phyloP scores from a whole-genome alignment of 2,113 vertebrate species.

The Cryptomyrus ogoouensis region DNA sequence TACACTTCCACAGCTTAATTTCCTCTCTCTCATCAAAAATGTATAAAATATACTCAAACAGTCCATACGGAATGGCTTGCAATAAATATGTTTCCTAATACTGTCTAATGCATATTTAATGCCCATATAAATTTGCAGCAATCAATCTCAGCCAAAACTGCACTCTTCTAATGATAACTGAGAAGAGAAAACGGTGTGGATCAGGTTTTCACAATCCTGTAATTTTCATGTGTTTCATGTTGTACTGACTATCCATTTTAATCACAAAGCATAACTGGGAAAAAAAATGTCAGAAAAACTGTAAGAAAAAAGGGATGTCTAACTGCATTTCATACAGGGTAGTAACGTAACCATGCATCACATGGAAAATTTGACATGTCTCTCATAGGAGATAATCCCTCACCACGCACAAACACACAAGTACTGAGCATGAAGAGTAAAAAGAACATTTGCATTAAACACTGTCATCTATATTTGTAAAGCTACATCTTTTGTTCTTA shows the following conservation, averaged over 20 bases:
- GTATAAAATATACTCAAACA: constrained; percentile 31
- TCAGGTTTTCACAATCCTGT: constrained; percentile 21
- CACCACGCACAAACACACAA: not conserved
- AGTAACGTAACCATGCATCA: not conserved
- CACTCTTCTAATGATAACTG: constrained; percentile 28
- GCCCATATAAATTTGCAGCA: constrained; percentile 45
- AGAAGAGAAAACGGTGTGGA: constrained; percentile 29
- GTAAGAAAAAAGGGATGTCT: not conserved
- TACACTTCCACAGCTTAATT: constrained; percentile 24
- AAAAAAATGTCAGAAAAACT: not conserved
- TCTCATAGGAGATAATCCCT: not conserved
- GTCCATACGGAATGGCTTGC: constrained; percentile 34
- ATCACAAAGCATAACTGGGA: constrained; percentile 7
- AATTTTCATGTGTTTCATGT: constrained; percentile 34
- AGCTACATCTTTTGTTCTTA: not conserved
- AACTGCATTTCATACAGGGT: not conserved
- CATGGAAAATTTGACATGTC: not conserved
- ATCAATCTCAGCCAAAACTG: constrained; percentile 38
- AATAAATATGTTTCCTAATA: constrained; percentile 43
- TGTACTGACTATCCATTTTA: constrained; percentile 22
- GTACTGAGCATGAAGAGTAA: not conserved
- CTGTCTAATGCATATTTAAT: constrained; percentile 55
- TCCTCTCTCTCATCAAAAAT: constrained; percentile 25
- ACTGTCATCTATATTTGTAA: not conserved
- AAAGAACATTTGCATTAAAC: not conserved